Evolutionary conservation across 2,113 vertebrate genomes (phyloP).

Genomic region (Pteronura brasiliensis): DNA sequence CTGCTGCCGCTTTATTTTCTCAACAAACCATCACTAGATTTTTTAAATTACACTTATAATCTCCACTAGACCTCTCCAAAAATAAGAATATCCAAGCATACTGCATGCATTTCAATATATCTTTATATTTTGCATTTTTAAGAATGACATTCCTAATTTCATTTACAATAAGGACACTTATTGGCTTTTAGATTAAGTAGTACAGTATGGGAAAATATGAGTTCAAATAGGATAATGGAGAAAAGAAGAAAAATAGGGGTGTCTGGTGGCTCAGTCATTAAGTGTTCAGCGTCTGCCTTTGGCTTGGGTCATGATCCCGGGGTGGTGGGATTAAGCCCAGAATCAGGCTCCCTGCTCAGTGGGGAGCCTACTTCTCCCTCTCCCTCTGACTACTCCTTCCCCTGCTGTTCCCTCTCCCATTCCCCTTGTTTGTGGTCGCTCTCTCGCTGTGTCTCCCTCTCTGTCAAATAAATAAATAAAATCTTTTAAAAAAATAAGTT

Average conservation of each 20-base stretch:
- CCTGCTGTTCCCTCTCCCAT: too few species aligned
- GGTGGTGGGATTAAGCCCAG: too few species aligned
- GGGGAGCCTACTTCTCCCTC: too few species aligned
- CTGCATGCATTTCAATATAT: neutral
- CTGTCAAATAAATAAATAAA: too few species aligned
- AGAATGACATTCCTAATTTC: neutral
- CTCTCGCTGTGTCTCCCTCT: too few species aligned
- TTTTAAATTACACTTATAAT: neutral
- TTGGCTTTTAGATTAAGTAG: neutral
- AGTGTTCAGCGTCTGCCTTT: too few species aligned
- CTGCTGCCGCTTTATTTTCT: neutral
- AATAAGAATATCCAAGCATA: neutral
- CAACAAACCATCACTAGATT: neutral
- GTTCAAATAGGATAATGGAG: neutral
- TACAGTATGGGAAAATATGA: neutral
- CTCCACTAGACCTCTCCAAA: neutral
- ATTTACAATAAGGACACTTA: neutral
- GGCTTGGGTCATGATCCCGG: too few species aligned
- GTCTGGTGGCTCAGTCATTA: too few species aligned
- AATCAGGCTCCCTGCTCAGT: too few species aligned
- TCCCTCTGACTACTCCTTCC: too few species aligned
- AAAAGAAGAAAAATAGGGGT: neutral
- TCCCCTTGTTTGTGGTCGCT: too few species aligned
- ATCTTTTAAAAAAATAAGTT: neutral
- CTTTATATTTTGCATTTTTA: neutral